phyloP scores from a whole-genome alignment of 1,140 invertebrate genomes.

The Calycopis cecrops region DNA sequence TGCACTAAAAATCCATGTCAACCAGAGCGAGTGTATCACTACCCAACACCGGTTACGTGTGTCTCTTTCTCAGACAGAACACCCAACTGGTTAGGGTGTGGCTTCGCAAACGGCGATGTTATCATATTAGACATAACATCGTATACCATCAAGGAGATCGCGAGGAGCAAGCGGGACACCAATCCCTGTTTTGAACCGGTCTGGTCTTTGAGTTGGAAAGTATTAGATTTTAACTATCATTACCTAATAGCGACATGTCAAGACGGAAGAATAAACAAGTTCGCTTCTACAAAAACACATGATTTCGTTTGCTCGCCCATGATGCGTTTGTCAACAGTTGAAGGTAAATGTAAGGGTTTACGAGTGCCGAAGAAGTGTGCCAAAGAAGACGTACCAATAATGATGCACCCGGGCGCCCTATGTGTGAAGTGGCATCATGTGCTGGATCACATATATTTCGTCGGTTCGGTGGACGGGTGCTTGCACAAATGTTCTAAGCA shows the following conservation, averaged over 20 bases:
- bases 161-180: constrained; percentile 70
- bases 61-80: constrained; percentile 82
- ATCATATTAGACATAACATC: constrained; percentile 82
- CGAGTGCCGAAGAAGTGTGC: constrained; percentile 62
- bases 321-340: constrained; percentile 78
- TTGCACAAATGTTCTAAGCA: constrained; percentile 85
- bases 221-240: constrained; percentile 61
- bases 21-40: constrained; percentile 84
- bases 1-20: constrained; percentile 90
- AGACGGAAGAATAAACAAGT: constrained; percentile 77
- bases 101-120: constrained; percentile 86
- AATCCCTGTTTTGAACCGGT: constrained; percentile 80
- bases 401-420: constrained; percentile 76
- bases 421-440: constrained; percentile 80
- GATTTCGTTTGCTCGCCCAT: constrained; percentile 76
- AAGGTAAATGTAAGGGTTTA: constrained; percentile 78
- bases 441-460: constrained; percentile 81
- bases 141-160: constrained; percentile 70
- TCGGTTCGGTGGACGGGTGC: constrained; percentile 89
- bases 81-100: constrained; percentile 85
- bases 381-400: constrained; percentile 73
- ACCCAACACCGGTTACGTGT: constrained; percentile 82
- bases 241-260: constrained; percentile 74
- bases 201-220: constrained; percentile 78
- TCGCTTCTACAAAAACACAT: constrained; percentile 69